phyloP scores from a whole-genome alignment of 1,140 invertebrate genomes.

The Bombus impatiens region DNA sequence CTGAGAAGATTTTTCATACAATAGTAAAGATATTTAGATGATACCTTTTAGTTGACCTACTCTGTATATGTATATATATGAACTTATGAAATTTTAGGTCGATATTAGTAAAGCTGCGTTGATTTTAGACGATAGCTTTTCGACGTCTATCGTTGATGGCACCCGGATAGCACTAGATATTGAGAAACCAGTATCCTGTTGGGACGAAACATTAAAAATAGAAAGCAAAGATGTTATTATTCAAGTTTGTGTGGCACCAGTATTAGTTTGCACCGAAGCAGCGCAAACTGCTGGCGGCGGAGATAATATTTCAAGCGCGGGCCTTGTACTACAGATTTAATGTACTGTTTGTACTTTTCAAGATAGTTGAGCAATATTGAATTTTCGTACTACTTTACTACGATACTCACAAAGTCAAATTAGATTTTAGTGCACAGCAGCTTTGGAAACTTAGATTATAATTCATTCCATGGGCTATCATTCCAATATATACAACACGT shows the following conservation, averaged over 20 bases:
- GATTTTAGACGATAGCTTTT: slow-evolving; percentile 93
- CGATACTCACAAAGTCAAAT: neutral
- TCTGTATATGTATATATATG: neutral
- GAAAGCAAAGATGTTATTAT: slow-evolving; percentile 81
- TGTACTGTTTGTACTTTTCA: neutral
- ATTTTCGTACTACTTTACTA: neutral
- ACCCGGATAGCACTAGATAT: slow-evolving; percentile 86
- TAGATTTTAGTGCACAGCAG: slow-evolving; percentile 6
- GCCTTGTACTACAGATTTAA: slow-evolving; percentile 89
- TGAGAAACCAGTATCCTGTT: slow-evolving; percentile 91
- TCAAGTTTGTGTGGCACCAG: slow-evolving; percentile 92
- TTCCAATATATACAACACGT: slow-evolving; percentile 1
- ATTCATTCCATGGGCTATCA: slow-evolving; percentile 44
- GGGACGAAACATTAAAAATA: slow-evolving; percentile 86
- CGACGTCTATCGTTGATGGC: slow-evolving; percentile 84
- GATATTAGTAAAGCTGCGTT: slow-evolving; percentile 87
- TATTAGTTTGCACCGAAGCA: slow-evolving; percentile 92
- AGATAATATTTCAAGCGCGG: slow-evolving; percentile 94
- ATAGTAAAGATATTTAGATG: too few species aligned
- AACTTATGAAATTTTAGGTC: slow-evolving; percentile 80
- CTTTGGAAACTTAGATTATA: slow-evolving; percentile 23
- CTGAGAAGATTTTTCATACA: too few species aligned
- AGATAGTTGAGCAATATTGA: neutral
- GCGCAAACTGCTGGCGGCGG: slow-evolving; percentile 93
- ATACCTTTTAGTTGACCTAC: too few species aligned